phyloP scores from a whole-genome alignment of 2,888 invertebrate genomes.

The Diadegma fenestrale region DNA sequence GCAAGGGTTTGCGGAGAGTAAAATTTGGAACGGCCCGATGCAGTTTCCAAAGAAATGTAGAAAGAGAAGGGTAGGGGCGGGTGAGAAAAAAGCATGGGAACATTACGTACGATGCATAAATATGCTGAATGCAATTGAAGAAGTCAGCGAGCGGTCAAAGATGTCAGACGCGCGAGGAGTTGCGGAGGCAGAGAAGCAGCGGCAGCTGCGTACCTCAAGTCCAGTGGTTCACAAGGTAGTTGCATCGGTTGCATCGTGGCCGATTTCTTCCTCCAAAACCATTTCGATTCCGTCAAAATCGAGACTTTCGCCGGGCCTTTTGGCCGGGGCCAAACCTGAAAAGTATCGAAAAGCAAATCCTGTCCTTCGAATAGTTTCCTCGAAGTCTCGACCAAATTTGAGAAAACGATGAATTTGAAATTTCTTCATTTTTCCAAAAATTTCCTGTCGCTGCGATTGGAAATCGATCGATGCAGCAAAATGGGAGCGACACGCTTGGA shows the following conservation, averaged over 20 bases:
- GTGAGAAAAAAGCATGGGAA: constrained; percentile 55
- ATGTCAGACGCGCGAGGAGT: constrained; percentile 73
- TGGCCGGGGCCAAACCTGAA: neutral
- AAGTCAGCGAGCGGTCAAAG: constrained; percentile 76
- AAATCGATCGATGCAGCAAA: neutral
- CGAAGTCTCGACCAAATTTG: neutral
- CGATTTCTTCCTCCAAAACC: neutral
- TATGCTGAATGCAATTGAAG: constrained; percentile 77
- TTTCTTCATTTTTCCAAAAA: neutral
- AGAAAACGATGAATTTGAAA: neutral
- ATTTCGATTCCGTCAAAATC: neutral
- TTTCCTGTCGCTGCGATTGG: neutral
- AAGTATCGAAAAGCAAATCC: neutral
- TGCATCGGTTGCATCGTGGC: neutral
- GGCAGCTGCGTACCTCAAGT: constrained; percentile 76
- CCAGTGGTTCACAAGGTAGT: constrained; percentile 77
- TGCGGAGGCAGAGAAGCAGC: constrained; percentile 73
- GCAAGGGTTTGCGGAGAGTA: neutral
- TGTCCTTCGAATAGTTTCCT: neutral
- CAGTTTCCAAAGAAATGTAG: constrained; percentile 44
- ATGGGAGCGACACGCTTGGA: neutral
- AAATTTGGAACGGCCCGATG: constrained; percentile 39
- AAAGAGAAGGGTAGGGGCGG: constrained; percentile 45
- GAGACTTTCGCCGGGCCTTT: neutral
- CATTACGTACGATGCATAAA: constrained; percentile 73